Percentiles rank a stretch among this genome's conserved stretches.
phyloP scores from a whole-genome alignment of 2,888 invertebrate species.

The Rhopalosiphum nymphaeae region DNA sequence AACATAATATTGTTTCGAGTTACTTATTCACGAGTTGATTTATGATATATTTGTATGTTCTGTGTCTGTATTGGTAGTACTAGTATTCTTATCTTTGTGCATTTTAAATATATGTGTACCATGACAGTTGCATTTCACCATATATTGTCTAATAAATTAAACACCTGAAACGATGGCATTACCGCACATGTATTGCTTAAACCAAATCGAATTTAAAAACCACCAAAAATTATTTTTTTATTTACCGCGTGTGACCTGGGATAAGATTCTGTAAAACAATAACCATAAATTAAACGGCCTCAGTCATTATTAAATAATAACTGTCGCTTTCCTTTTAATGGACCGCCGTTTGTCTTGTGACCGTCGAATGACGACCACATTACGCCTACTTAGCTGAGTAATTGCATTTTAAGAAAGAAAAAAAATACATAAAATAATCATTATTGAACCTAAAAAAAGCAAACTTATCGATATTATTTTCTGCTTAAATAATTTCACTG shows the following conservation, averaged over 20 bases:
- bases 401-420: slow-evolving; percentile 25
- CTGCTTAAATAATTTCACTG: background rate
- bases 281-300: slow-evolving; percentile 28
- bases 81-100: background rate
- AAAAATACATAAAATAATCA: background rate
- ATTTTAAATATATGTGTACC: background rate
- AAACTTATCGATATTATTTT: background rate
- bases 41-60: background rate
- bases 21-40: background rate
- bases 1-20: background rate
- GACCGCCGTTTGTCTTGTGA: slow-evolving; percentile 28
- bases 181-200: background rate
- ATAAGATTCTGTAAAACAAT: slow-evolving; percentile 32
- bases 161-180: background rate
- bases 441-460: background rate
- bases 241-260: background rate
- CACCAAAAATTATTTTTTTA: background rate
- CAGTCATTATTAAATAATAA: slow-evolving; percentile 45
- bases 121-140: background rate
- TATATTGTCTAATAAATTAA: slow-evolving; percentile 16
- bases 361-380: background rate
- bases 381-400: slow-evolving; percentile 38
- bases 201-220: slow-evolving; percentile 1
- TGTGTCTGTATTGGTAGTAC: background rate
- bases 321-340: slow-evolving; percentile 44